A percentile compares a stretch with the other conserved stretches of the same genome.
Evolutionary conservation across 2,888 invertebrate species (phyloP).

Genomic region (Mantis religiosa): DNA sequence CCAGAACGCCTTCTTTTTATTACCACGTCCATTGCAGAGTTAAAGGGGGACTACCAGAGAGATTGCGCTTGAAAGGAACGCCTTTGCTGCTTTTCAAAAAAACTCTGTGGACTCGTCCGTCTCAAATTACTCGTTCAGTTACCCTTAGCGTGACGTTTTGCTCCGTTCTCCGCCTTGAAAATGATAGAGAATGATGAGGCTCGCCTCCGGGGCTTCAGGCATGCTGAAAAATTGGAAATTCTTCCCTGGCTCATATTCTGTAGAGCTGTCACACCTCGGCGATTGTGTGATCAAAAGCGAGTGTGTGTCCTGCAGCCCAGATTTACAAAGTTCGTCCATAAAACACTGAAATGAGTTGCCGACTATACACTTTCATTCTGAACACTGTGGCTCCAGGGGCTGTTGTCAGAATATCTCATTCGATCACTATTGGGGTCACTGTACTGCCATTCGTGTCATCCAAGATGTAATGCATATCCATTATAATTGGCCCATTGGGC

Average conservation of each 20-base stretch:
- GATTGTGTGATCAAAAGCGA: neutral
- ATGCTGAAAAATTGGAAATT: neutral
- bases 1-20: neutral
- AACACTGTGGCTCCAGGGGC: no score
- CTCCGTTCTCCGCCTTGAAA: neutral
- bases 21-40: neutral
- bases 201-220: neutral
- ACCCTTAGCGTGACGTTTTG: neutral
- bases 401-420: no score
- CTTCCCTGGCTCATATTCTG: neutral
- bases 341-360: neutral
- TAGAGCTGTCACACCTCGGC: neutral
- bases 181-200: neutral
- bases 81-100: neutral
- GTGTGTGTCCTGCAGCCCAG: neutral
- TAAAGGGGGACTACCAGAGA: neutral
- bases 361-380: no score
- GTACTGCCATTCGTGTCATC: no score
- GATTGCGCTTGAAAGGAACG: neutral
- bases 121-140: neutral
- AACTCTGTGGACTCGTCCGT: neutral
- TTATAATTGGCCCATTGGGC: no score
- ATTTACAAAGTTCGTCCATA: neutral
- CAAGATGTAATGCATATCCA: no score
- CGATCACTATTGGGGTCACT: no score